Conservation (phyloP, 2,113 vertebrate genomes). For the Sakesphorus luctuosus region DNA sequence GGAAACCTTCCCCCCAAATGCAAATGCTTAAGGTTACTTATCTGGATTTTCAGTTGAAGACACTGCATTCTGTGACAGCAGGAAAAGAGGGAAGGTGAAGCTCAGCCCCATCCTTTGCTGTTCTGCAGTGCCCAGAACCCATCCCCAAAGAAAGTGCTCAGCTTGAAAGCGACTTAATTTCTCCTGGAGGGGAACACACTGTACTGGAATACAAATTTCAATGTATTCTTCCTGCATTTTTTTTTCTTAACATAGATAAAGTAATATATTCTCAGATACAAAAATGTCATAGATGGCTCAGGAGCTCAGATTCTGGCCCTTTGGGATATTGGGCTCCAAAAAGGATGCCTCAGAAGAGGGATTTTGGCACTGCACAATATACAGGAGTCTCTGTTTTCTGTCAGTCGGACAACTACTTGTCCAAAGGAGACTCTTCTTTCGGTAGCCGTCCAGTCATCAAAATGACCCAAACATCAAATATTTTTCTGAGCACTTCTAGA, state of each 20-base stretch:
- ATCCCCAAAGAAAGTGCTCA: neutral
- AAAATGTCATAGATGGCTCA: neutral
- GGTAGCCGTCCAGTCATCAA: neutral
- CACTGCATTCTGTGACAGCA: accelerated
- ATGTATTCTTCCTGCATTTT: neutral
- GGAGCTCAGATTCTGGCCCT: neutral
- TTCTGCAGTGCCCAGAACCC: neutral
- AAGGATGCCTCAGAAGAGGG: neutral
- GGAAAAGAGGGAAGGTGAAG: neutral
- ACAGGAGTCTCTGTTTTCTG: neutral
- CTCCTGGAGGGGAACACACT: neutral
- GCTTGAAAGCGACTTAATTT: neutral
- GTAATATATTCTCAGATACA: neutral
- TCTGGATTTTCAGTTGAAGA: constrained; percentile 10
- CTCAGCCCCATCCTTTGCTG: neutral
- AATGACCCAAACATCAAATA: neutral
- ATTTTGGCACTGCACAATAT: neutral
- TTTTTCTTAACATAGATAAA: neutral
- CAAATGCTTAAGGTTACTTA: constrained; percentile 35
- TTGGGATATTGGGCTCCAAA: neutral
- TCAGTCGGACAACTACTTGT: neutral
- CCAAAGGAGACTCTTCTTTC: neutral
- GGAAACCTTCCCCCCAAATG: constrained; percentile 11
- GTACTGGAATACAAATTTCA: neutral
- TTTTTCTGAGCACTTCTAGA: neutral